phyloP scores from a whole-genome alignment of 2,797 vertebrate species.

The Molossus alvarezi region DNA sequence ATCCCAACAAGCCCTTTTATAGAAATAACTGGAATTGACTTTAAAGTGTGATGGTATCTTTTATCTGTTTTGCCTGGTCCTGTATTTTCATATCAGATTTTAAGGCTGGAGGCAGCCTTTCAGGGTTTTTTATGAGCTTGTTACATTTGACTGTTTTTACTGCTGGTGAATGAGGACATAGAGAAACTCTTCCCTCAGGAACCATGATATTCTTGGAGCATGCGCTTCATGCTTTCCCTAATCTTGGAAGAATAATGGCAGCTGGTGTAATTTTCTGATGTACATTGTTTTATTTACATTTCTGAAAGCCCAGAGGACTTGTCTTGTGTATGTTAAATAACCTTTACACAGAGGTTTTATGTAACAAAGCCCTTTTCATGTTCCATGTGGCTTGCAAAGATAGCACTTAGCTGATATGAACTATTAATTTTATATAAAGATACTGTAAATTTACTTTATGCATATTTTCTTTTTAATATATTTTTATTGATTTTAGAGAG shows the following conservation, averaged over 20 bases:
- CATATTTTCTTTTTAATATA: neutral
- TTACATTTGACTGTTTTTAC: slow-evolving; percentile 75
- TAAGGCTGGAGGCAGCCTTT: slow-evolving; percentile 49
- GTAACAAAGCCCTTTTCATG: slow-evolving; percentile 49
- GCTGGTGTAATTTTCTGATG: slow-evolving; percentile 37
- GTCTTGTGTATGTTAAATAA: slow-evolving; percentile 21
- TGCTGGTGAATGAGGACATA: slow-evolving; percentile 34
- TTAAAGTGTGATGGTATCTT: slow-evolving; percentile 72
- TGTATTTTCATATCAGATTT: slow-evolving; percentile 82
- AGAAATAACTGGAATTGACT: slow-evolving; percentile 74
- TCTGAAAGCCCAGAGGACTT: slow-evolving; percentile 63
- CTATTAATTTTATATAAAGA: slow-evolving; percentile 47
- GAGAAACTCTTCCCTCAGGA: slow-evolving; percentile 59
- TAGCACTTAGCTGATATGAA: slow-evolving; percentile 42
- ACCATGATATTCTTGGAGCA: neutral
- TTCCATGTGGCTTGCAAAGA: slow-evolving; percentile 3
- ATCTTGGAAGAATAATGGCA: slow-evolving; percentile 48
- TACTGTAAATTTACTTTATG: slow-evolving; percentile 16
- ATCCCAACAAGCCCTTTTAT: slow-evolving; percentile 47
- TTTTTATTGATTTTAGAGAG: too few relatives aligned
- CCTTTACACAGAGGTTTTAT: slow-evolving; percentile 62
- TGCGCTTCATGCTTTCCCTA: neutral
- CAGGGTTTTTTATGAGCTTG: slow-evolving; percentile 82
- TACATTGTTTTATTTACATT: slow-evolving; percentile 68
- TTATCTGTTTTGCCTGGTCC: slow-evolving; percentile 76